Evolutionary conservation across 1,140 invertebrate species (phyloP).

Genomic region (Holcopasites calliopsidis): DNA sequence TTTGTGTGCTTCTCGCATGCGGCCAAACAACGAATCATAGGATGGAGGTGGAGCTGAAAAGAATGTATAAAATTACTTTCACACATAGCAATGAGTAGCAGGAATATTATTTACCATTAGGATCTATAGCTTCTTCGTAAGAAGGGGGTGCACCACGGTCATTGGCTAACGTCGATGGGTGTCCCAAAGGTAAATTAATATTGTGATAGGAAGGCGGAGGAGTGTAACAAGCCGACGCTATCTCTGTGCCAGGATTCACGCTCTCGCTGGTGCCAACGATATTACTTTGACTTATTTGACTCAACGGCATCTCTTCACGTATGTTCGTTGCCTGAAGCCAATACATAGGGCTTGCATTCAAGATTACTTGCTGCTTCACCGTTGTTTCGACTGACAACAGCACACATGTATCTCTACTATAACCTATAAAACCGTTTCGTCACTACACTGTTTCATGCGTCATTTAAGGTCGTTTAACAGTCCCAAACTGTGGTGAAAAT

Average conservation of each 20-base stretch:
- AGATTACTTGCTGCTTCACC: background rate
- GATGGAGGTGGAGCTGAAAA: constrained; percentile 83
- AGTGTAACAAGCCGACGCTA: constrained; percentile 59
- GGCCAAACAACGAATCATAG: constrained; percentile 85
- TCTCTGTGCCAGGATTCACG: constrained; percentile 59
- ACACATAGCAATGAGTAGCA: background rate
- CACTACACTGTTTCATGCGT: background rate
- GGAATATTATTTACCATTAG: constrained; percentile 77
- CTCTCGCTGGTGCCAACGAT: constrained; percentile 32
- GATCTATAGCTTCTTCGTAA: constrained; percentile 82
- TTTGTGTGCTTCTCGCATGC: constrained; percentile 83
- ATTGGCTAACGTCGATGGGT: constrained; percentile 61
- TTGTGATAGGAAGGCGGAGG: constrained; percentile 71
- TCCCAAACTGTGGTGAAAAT: too few relatives aligned
- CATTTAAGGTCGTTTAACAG: too few relatives aligned
- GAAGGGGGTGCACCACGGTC: constrained; percentile 79
- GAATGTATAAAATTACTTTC: background rate
- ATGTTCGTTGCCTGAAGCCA: constrained; percentile 48
- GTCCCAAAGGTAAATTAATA: constrained; percentile 67
- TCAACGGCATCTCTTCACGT: constrained; percentile 60
- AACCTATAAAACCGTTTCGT: constrained; percentile 24
- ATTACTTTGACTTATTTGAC: constrained; percentile 47
- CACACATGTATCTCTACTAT: constrained; percentile 2
- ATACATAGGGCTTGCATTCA: constrained; percentile 55
- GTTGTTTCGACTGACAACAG: constrained; percentile 7